Evolutionary conservation across 2,113 vertebrate genomes (phyloP).

Genomic region (Zootoca vivipara): DNA sequence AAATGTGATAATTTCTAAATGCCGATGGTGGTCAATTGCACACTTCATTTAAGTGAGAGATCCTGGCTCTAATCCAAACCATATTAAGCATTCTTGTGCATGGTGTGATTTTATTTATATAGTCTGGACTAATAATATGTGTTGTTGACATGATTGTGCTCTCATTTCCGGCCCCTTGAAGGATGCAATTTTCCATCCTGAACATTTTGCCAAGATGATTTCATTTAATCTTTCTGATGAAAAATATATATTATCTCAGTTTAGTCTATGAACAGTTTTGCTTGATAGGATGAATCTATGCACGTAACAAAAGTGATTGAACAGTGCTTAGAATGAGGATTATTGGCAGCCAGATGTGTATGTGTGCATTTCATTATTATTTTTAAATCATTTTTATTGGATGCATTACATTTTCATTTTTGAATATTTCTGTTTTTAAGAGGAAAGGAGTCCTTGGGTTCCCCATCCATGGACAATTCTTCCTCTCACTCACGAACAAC

Average conservation of each 20-base stretch:
- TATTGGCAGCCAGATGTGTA: neutral
- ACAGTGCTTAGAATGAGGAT: slow-evolving; percentile 11
- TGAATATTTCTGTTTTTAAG: neutral
- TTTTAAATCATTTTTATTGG: neutral
- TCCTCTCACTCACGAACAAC: slow-evolving; percentile 28
- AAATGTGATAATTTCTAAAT: neutral
- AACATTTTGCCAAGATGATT: slow-evolving; percentile 51
- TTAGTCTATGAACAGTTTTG: slow-evolving; percentile 34
- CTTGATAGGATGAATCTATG: slow-evolving; percentile 36
- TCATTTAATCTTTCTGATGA: slow-evolving; percentile 45
- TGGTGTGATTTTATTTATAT: neutral
- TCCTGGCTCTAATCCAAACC: neutral
- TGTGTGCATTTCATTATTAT: neutral
- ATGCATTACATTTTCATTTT: no score
- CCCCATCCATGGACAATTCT: neutral
- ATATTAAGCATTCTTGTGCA: neutral
- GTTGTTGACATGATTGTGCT: neutral
- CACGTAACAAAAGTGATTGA: slow-evolving; percentile 10
- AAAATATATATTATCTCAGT: slow-evolving; percentile 30
- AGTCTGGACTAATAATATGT: neutral
- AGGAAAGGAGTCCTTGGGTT: neutral
- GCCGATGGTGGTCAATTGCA: no score
- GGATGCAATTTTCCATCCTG: slow-evolving; percentile 21
- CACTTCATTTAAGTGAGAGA: neutral
- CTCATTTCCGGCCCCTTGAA: neutral